Conservation (phyloP, 1,140 invertebrate species). For the Drosophila repletoides region DNA sequence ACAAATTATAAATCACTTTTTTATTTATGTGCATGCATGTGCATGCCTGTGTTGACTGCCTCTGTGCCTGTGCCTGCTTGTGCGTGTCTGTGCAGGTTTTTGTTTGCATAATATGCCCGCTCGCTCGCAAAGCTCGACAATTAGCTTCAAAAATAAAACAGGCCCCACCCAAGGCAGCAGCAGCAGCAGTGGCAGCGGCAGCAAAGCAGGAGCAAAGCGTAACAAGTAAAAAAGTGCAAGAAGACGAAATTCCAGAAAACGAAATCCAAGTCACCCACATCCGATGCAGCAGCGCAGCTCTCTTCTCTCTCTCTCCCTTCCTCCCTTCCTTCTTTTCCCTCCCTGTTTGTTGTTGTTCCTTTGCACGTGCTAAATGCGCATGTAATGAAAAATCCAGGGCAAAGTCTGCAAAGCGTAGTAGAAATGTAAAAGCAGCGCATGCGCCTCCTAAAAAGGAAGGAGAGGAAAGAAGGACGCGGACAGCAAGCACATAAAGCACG, state of each 20-base stretch:
- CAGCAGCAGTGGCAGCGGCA: neutral
- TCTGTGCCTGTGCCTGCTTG: neutral
- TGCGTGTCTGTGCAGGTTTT: constrained; percentile 10
- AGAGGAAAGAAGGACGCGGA: too few relatives aligned
- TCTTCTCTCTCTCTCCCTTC: neutral
- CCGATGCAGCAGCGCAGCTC: neutral
- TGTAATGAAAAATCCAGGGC: constrained; percentile 74
- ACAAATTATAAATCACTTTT: constrained; percentile 58
- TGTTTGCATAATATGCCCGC: constrained; percentile 41
- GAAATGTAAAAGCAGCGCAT: constrained; percentile 25
- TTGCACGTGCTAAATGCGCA: constrained; percentile 68
- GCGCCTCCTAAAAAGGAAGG: constrained; percentile 25
- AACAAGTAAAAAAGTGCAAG: constrained; percentile 61
- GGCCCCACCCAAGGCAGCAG: constrained; percentile 41
- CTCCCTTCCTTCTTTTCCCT: neutral
- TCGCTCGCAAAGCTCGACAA: constrained; percentile 46
- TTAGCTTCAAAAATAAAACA: constrained; percentile 53
- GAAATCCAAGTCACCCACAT: constrained; percentile 42
- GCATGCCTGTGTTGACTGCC: neutral
- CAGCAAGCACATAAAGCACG: constrained; percentile 36
- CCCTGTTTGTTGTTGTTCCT: constrained; percentile 18
- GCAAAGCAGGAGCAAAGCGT: constrained; percentile 46
- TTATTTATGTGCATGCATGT: constrained; percentile 20
- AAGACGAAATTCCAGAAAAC: constrained; percentile 36
- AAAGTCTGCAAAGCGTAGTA: constrained; percentile 57